Evolutionary conservation across 2,888 invertebrate genomes (phyloP).

Genomic region (Mimachlamys varia): DNA sequence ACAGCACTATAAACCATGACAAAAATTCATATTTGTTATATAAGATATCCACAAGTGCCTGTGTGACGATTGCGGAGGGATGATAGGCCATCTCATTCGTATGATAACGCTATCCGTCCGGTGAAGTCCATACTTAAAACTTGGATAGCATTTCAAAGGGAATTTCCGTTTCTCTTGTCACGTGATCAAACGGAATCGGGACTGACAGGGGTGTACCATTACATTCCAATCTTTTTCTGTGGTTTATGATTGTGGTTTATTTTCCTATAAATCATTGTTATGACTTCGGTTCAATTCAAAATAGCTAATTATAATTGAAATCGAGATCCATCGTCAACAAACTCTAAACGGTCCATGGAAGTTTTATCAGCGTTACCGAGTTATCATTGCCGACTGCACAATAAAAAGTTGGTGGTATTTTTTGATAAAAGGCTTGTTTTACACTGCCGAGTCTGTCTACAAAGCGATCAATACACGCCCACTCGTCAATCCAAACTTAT

Average conservation of each 20-base stretch:
- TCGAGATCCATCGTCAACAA: not conserved
- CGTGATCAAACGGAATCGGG: not conserved
- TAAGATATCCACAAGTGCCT: not conserved
- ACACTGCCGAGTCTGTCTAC: not conserved
- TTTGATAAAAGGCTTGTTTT: not conserved
- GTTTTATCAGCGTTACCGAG: not conserved
- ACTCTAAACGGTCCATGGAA: not conserved
- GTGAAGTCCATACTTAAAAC: not conserved
- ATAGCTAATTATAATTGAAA: conserved; percentile 31
- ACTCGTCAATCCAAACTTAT: not conserved
- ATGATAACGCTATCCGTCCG: conserved; percentile 19
- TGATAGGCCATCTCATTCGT: not conserved
- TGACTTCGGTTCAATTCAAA: conserved; percentile 7
- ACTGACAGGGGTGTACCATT: not conserved
- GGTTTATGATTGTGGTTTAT: not conserved
- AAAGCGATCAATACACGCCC: not conserved
- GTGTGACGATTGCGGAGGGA: not conserved
- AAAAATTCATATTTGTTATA: not conserved
- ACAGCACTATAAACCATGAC: too few relatives aligned
- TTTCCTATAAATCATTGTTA: not conserved
- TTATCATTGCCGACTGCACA: not conserved
- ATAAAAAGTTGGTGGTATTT: not conserved
- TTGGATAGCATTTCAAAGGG: not conserved
- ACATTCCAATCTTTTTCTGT: not conserved
- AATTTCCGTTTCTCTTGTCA: not conserved